Evolutionary conservation across 1,140 invertebrate species (phyloP).

Genomic region (Odontomachus brunneus): DNA sequence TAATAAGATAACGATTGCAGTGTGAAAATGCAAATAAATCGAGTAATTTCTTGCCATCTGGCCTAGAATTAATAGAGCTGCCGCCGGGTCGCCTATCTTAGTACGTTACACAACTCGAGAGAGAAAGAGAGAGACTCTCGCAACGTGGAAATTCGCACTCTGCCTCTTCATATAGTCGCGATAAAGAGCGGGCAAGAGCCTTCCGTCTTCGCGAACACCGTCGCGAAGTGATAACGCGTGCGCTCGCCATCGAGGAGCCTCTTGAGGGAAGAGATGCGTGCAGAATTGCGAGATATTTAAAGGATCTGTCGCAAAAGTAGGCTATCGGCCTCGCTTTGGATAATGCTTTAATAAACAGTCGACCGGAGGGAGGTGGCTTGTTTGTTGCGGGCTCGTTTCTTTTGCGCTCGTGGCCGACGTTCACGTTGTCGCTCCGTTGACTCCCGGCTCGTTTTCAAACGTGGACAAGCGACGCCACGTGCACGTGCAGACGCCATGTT

Average conservation of each 20-base stretch:
- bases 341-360: not conserved
- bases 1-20: slow-evolving; percentile 71
- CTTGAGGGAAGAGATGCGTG: not conserved
- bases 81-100: not conserved
- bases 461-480: too few species aligned
- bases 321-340: not conserved
- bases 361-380: not conserved
- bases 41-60: slow-evolving; percentile 19
- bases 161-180: not conserved
- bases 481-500: too few species aligned
- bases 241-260: slow-evolving; percentile 9
- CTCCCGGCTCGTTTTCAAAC: too few species aligned
- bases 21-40: slow-evolving; percentile 68
- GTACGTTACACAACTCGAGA: slow-evolving; percentile 55
- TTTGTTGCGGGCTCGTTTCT: not conserved
- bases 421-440: too few species aligned
- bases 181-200: not conserved
- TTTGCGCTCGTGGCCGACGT: not conserved
- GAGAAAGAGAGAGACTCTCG: too few species aligned
- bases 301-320: not conserved
- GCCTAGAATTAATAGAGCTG: slow-evolving; percentile 33
- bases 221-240: slow-evolving; percentile 5
- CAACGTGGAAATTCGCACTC: not conserved
- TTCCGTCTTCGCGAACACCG: slow-evolving; percentile 34
- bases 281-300: slow-evolving; percentile 20